phyloP scores from a whole-genome alignment of 2,113 vertebrate genomes.

The Antechinus flavipes region DNA sequence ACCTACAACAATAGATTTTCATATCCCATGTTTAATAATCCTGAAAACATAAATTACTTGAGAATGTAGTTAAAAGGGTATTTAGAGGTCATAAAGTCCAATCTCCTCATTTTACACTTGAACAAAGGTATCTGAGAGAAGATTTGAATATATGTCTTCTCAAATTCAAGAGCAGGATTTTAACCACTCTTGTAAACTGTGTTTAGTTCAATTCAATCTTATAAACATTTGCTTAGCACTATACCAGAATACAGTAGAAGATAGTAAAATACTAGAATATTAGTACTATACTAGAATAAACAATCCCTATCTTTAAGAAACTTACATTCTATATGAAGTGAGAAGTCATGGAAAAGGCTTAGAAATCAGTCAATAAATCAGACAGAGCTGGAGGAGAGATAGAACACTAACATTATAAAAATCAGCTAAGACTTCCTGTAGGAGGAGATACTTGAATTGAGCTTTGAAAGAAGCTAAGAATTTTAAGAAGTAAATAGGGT shows the following conservation, averaged over 20 bases:
- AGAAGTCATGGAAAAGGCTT: not conserved
- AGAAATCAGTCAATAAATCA: not conserved
- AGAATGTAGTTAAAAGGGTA: not conserved
- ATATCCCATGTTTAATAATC: too few relatives aligned
- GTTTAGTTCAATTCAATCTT: not conserved
- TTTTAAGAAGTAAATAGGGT: not conserved
- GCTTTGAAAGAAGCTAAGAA: not conserved
- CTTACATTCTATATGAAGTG: not conserved
- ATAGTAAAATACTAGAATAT: too few relatives aligned
- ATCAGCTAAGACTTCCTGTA: not conserved
- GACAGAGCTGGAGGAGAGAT: not conserved
- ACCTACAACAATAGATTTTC: too few relatives aligned
- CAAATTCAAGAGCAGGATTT: not conserved
- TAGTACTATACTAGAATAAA: not conserved
- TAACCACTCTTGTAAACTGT: not conserved
- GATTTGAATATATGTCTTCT: not conserved
- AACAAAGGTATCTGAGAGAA: not conserved
- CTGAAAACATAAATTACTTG: too few relatives aligned
- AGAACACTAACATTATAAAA: not conserved
- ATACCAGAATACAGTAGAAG: too few relatives aligned
- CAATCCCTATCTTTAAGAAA: not conserved
- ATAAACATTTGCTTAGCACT: not conserved
- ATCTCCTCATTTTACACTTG: not conserved
- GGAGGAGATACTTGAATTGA: not conserved
- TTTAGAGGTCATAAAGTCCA: not conserved